Evolutionary conservation across 1,140 invertebrate species (phyloP).

Genomic region (Aphidius gifuensis): DNA sequence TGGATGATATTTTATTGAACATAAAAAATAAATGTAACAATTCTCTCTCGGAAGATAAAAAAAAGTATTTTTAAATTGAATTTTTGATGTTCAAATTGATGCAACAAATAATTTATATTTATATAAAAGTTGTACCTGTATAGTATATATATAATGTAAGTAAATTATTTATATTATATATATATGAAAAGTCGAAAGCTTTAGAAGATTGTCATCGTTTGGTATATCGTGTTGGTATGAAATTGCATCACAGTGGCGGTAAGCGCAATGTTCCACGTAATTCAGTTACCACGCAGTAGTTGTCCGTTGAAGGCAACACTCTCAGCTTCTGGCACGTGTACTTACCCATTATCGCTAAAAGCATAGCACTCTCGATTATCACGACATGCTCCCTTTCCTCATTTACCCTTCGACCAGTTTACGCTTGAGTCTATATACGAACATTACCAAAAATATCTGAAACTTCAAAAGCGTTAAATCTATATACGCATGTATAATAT

Average conservation of each 20-base stretch:
- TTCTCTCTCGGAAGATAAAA: too few species aligned
- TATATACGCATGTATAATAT: background rate
- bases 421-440: conserved; percentile 17
- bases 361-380: conserved; percentile 54
- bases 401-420: conserved; percentile 3
- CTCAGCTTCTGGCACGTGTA: conserved; percentile 44
- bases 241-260: conserved; percentile 43
- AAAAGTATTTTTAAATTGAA: too few species aligned
- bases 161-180: too few species aligned
- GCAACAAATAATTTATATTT: too few species aligned
- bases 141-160: too few species aligned
- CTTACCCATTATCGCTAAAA: conserved; percentile 54
- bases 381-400: conserved; percentile 39
- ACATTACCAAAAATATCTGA: background rate
- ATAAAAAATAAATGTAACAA: too few species aligned
- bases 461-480: conserved; percentile 1
- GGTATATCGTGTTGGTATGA: conserved; percentile 34
- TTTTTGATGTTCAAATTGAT: too few species aligned
- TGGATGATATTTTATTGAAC: too few species aligned
- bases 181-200: too few species aligned
- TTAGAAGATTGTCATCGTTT: conserved; percentile 26
- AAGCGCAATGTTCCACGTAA: conserved; percentile 52
- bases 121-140: too few species aligned
- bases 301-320: conserved; percentile 40
- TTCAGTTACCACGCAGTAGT: conserved; percentile 52